Evolutionary conservation across 2,888 invertebrate species (phyloP).

Genomic region (Endomychus coccineus): DNA sequence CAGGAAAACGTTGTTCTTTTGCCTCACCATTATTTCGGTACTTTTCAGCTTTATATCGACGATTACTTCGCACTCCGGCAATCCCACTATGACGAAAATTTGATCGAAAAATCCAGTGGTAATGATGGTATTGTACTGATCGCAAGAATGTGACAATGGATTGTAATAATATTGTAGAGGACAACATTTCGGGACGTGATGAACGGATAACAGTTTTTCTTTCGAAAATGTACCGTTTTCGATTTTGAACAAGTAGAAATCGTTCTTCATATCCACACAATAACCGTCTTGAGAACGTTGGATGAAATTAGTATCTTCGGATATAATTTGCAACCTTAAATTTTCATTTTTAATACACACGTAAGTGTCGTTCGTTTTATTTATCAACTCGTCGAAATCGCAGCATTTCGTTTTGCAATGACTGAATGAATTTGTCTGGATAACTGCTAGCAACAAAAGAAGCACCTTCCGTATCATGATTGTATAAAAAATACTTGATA

Average conservation of each 20-base stretch:
- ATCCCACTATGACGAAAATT: constrained; percentile 1
- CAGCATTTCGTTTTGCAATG: not conserved
- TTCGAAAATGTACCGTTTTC: not conserved
- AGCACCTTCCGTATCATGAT: no score
- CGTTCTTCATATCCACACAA: not conserved
- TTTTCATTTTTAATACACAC: not conserved
- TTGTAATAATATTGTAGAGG: not conserved
- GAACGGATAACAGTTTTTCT: not conserved
- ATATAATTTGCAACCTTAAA: not conserved
- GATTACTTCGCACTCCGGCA: constrained; percentile 1
- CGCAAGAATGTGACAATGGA: not conserved
- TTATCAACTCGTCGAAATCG: not conserved
- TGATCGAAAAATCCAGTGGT: not conserved
- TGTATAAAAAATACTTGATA: no score
- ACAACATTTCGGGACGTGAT: constrained; percentile 1
- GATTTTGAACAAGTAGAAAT: not conserved
- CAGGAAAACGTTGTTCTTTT: constrained; percentile 1
- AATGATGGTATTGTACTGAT: not conserved
- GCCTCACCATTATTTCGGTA: not conserved
- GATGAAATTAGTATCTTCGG: not conserved
- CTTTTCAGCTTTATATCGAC: not conserved
- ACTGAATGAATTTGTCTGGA: no score
- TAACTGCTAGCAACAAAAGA: no score
- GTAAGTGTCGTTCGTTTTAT: not conserved
- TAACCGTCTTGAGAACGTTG: not conserved